Base-by-base conservation (phyloP, 2,113 vertebrate genomes). In the Emydocephalus ijimae region DNA sequence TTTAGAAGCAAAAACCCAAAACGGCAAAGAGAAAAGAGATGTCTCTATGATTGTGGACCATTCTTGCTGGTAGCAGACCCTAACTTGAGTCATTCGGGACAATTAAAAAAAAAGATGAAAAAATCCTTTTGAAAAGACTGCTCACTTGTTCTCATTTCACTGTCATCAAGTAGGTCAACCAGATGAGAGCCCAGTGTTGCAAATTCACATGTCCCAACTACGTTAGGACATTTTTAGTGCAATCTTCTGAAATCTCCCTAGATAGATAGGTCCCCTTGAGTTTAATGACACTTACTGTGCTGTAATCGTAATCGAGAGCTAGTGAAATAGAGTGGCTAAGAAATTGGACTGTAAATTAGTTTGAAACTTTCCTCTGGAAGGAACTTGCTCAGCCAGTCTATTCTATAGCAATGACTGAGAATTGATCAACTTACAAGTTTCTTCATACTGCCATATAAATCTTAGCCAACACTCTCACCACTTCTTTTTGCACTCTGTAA, bases 111-210 rank as follows among this genome's bases (percentile, higher is more conserved):
- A 39, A 39, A 81, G 69, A 81, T n/a, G 8, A 18, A 34, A 34
- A 74, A n/a, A 34, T 94, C 90, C 94, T 93, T 92, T 34, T 92
- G 94, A 89, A 89, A 95, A 94, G 92, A 45, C 45, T 26, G 81
- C 87, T 89, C 90, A 89, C 87, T 91, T 43, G 34, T 20, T 74
- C 4, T 23, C 23, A 69, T 26, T 92, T 88, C 34, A 10, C 26
- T 52, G 29, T 43, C 18, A 7, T 26, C 43, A 34, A 26, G 50
- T 14, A 48, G n/a, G 43, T 9, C 23, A 45, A 86, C 14, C 34
- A 85, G 26, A 55, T 3, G 12, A 21, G 43, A 61, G 45, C 21
- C 56, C 3, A n/a, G 34, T n/a, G 45, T 50, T 50, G 24, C 43
- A n/a, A 45, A 85, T 43, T 55, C 21, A 56, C 55, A 55, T 43